Evolutionary conservation across 37 sponge, comb jelly and placozoan genomes (phyloP).

Genomic region (Diacarnus erythraeanus): DNA sequence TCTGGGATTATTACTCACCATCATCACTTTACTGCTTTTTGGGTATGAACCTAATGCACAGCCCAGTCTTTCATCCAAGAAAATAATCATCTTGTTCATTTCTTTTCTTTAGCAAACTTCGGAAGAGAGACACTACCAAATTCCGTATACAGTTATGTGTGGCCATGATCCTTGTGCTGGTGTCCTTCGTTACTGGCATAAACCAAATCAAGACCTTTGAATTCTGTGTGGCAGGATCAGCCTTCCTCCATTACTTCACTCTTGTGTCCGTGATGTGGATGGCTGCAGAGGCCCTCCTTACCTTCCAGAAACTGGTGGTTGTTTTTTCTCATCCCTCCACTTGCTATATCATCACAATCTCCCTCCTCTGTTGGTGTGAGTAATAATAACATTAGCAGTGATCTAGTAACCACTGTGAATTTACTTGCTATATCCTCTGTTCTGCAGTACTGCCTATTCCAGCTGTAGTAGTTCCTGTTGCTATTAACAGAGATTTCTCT

Average conservation of each 20-base stretch:
- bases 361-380: constrained; percentile 61
- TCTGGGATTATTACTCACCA: constrained; percentile 30
- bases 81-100: background rate
- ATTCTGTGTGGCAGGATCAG: constrained; percentile 27
- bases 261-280: constrained; percentile 30
- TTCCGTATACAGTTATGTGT: constrained; percentile 46
- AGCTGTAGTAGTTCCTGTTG: constrained; percentile 22
- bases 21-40: constrained; percentile 35
- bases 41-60: constrained; percentile 2
- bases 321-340: background rate
- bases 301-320: constrained; percentile 28
- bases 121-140: constrained; percentile 10
- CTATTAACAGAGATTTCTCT: constrained; percentile 1
- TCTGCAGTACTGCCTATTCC: constrained; percentile 48
- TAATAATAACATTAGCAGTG: too few species aligned
- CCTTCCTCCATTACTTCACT: constrained; percentile 61
- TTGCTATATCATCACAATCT: constrained; percentile 9
- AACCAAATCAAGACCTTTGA: background rate
- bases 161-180: constrained; percentile 32
- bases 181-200: constrained; percentile 37
- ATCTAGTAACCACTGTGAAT: too few species aligned
- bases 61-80: background rate
- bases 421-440: background rate
- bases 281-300: constrained; percentile 38
- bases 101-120: constrained; percentile 32